phyloP scores from a whole-genome alignment of 1,140 invertebrate genomes.

The Eumeta japonica region DNA sequence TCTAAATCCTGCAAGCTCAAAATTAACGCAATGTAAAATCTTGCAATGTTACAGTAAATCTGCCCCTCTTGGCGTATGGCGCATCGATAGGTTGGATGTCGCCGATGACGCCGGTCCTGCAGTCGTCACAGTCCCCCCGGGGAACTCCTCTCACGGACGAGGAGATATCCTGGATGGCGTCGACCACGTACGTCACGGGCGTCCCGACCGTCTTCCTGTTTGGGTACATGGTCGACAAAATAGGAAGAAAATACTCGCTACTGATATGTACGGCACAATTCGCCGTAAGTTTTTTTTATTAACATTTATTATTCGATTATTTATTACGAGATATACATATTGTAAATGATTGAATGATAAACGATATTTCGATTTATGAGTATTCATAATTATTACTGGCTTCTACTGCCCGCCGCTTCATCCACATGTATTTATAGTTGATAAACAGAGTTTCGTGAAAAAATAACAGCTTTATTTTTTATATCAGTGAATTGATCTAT shows the following conservation, averaged over 20 bases:
- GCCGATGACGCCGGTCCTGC: constrained; percentile 33
- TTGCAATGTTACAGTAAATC: constrained; percentile 32
- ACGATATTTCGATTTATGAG: no score
- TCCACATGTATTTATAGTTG: no score
- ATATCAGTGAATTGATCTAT: no score
- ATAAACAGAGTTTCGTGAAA: no score
- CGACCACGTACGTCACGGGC: constrained; percentile 26
- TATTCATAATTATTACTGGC: no score
- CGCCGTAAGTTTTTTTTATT: constrained; percentile 23
- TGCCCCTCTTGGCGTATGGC: constrained; percentile 33
- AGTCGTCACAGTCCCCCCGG: constrained; percentile 28
- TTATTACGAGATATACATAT: not conserved
- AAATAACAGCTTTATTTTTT: no score
- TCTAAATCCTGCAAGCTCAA: no score
- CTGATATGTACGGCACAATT: constrained; percentile 21
- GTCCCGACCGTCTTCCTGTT: constrained; percentile 24
- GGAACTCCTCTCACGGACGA: constrained; percentile 22
- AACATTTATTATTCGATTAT: constrained; percentile 6
- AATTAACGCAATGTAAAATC: no score
- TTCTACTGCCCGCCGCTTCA: no score
- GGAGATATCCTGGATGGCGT: constrained; percentile 45
- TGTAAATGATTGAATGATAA: no score
- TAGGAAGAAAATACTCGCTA: constrained; percentile 29
- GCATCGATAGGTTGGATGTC: constrained; percentile 40
- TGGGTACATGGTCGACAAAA: constrained; percentile 25